Evolutionary conservation across 2,888 invertebrate species (phyloP).

Genomic region (Uloborus plumipes): DNA sequence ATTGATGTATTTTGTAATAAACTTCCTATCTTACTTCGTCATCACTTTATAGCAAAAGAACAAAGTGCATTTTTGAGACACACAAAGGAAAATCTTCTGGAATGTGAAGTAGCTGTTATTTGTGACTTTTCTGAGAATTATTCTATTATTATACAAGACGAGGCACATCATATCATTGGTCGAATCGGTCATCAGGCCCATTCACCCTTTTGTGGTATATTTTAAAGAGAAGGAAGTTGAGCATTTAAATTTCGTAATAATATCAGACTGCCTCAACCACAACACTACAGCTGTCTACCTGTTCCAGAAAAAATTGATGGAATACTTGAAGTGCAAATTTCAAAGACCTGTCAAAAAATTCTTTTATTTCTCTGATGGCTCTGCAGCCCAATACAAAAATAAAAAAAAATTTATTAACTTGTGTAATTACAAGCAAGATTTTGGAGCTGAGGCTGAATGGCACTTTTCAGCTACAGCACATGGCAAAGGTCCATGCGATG

Average conservation of each 20-base stretch:
- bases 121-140: constrained; percentile 15
- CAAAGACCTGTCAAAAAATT: neutral
- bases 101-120: neutral
- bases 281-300: constrained; percentile 4
- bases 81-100: neutral
- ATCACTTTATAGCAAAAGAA: neutral
- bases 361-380: constrained; percentile 64
- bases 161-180: constrained; percentile 7
- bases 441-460: constrained; percentile 66
- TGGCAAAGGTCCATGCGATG: constrained; percentile 67
- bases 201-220: constrained; percentile 11
- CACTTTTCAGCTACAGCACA: constrained; percentile 67
- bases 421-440: constrained; percentile 65
- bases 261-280: neutral
- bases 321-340: neutral
- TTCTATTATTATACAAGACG: constrained; percentile 10
- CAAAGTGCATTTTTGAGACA: neutral
- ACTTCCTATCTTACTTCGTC: neutral
- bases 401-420: constrained; percentile 63
- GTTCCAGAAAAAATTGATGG: neutral
- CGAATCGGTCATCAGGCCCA: neutral
- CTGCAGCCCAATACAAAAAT: constrained; percentile 67
- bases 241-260: neutral
- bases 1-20: constrained; percentile 8
- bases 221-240: constrained; percentile 1